These are phyloP conservation scores for Zoanthus gigantus DNA, from an alignment of 92 coral and sea anemone genomes.

Conservation along the genomic window DNA sequence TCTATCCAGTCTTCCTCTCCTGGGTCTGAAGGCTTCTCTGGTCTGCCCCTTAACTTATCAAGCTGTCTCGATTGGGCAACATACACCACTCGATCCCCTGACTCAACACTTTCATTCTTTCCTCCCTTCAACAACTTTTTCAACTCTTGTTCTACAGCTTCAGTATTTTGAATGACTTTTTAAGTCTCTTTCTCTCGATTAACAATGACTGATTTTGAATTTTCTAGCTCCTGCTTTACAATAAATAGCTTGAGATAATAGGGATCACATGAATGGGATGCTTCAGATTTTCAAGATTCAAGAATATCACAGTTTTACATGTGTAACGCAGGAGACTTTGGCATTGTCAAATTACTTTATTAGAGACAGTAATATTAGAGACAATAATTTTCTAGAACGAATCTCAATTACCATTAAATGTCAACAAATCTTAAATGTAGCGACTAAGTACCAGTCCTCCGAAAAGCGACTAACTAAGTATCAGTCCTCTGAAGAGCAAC, in stretches of 20 bases:
- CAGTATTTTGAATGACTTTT: conserved; percentile 28
- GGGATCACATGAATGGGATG: no score
- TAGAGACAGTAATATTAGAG: no score
- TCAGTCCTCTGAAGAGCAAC: no score
- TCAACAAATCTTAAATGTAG: no score
- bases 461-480: no score
- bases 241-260: no score
- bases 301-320: no score
- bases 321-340: no score
- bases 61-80: conserved; percentile 50
- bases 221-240: not conserved
- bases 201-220: conserved; percentile 5
- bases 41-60: conserved; percentile 58
- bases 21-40: conserved; percentile 43
- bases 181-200: conserved; percentile 38
- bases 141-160: conserved; percentile 43
- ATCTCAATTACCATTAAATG: no score
- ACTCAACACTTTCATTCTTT: conserved; percentile 23
- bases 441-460: no score
- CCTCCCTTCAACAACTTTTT: conserved; percentile 40
- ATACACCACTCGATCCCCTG: conserved; percentile 57
- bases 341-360: no score
- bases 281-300: no score
- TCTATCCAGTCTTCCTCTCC: conserved; percentile 60
- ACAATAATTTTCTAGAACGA: not conserved